Base-by-base conservation (phyloP, 2,797 vertebrate genomes). In the Rhinoraja longicauda region DNA sequence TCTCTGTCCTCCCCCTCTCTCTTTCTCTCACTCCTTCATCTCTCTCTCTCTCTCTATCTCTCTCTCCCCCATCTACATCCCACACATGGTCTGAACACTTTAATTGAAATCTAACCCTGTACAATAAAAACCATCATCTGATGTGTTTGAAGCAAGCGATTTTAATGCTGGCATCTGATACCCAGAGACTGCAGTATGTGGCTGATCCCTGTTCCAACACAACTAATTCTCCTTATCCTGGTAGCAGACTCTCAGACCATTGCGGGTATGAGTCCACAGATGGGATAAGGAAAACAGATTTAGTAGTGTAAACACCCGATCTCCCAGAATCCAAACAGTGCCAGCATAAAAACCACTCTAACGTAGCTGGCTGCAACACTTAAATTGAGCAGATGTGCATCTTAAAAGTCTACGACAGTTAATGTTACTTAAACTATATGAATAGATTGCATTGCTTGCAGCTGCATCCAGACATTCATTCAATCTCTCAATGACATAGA, bases 261-360 rank as follows among this genome's bases (percentile, higher is more conserved):
- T 36, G 77, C 39, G 77, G 77, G 32, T 36, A 36, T 19, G 32
- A 78, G 77, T 15, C 32, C 15, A 19, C 77, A 39, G n/a, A 5
- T 78, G 77, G 32, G 77, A 78, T 19, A 78, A 39, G 77, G 77
- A 78, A 39, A 78, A 32, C 77, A 36, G 77, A 78, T 78, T 78
- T 39, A 78, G 77, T 17, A 78, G 15, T 78, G 32, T 78, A 77
- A 77, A 77, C n/a, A 77, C 0, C 32, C 4, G 2, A 19, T 78
- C 77, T 78, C 77, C 77, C 32, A 78, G 77, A 78, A 78, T 78
- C 77, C 77, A 78, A 39, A 78, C 77, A 78, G 13, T 78, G 77
- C 77, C 77, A 39, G 32, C 77, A 32, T 77, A 32, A 77, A 77
- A 77, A 77, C 1, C n/a, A 9, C n/a, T 78, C 32, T 78, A 39